Evolutionary conservation across 2,113 vertebrate genomes (phyloP), one percentile per base, ranked within the genome.

Genomic region (Alouatta palliata): DNA sequence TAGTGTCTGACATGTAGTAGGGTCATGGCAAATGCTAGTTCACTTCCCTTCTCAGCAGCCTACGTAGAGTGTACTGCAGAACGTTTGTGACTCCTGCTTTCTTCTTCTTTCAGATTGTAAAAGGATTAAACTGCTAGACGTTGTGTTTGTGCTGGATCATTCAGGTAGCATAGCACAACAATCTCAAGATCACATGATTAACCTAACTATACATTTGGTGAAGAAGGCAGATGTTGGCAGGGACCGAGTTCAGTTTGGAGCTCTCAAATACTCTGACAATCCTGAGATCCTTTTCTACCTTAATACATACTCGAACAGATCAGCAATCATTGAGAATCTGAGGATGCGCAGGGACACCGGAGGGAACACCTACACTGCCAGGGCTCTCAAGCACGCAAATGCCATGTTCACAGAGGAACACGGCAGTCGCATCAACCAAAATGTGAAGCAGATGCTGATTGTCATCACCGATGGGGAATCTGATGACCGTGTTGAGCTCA

Each of bases 91-190:
- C 7, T 10, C 19, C 30, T 17, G 40, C n/a, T 91, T 58, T 94
- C 21, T 90, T 81, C 13, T 92, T 49, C 49, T 98, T 97, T 66
- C 97, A 98, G 98, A 98, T 37, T 98, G 98, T 80, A 96, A 96
- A 83, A 97, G 95, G 45, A 98, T 98, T 20, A 77, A 98, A n/a
- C 75, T 85, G 56, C 95, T 98, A 52, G 98, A 99, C 3, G 37
- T 98, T 16, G 98, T 99, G 45, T 98, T 98, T 87, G 98, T 98
- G 81, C 97, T 98, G 87, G 98, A 99, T 85, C 97, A 97, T 19
- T 99, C 98, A 3, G n/a, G 91, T 56, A 98, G 98, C 75, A 98
- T 98, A 66, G 3, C 0, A 2, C 0, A 0, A 14, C 0, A 27
- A 1, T 73, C 98, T 4, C 98, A 96, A 56, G 17, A 95, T 16